Evolutionary conservation across 1,140 invertebrate species (phyloP), one percentile per base, ranked within the genome.

Genomic region (Eriocheir sinensis): DNA sequence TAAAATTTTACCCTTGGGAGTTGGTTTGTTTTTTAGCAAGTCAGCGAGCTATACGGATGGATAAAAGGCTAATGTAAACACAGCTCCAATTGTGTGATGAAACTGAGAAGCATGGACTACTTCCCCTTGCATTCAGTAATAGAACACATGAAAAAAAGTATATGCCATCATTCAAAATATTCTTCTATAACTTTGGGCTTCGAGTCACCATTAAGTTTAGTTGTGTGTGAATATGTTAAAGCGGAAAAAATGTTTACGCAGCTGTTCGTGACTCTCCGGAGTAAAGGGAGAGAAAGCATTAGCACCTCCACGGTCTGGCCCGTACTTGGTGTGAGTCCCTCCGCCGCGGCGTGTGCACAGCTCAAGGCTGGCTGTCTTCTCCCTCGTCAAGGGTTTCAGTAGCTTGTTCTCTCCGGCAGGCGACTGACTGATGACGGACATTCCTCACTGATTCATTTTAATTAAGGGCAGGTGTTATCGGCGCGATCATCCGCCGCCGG

Each of bases 381-480:
- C 60, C 60, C 21, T 72, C 60, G 27, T n/a, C 21, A 27, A 21
- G 60, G 60, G n/a, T 72, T 72, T n/a, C 60, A n/a, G 60, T 72
- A 72, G 60, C 60, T 72, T 72, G 60, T 72, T 72, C 60, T n/a
- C 21, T n/a, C 60, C 8, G 60, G 60, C 60, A 72, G 60, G 60
- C 27, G 60, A n/a, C 60, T 72, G 60, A 72, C 60, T 72, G 60
- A 72, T 72, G 60, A n/a, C 60, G 60, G 60, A 72, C 60, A 72
- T 72, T 72, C 60, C 60, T 72, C 60, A n/a, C 60, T 72, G 12
- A 72, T 72, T 72, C 60, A 12, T 72, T 72, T 72, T 72, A 27
- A 72, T 72, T 72, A 72, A 72, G 60, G 60, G 60, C 60, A 72
- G 60, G 60, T 72, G 60, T 72, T 72, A 72, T 72, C 60, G 60